Conservation (phyloP, 2,113 vertebrate species). For the Neolamprologus cancellatus region DNA sequence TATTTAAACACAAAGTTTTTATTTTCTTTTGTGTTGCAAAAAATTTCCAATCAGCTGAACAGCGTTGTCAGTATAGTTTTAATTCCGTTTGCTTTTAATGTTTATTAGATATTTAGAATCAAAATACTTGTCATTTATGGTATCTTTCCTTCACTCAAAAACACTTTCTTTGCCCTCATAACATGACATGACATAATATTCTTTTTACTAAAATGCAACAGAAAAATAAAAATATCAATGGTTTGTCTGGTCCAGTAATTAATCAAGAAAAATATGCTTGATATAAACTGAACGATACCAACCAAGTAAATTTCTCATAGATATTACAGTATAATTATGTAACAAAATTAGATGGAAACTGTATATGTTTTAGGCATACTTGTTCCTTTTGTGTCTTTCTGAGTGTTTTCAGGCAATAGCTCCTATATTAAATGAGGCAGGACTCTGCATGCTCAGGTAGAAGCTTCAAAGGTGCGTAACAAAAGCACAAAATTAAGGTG, state of each 20-base stretch:
- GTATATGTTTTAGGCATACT: background rate
- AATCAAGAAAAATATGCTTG: background rate
- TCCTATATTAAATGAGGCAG: background rate
- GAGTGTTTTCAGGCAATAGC: background rate
- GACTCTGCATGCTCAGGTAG: background rate
- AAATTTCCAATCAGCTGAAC: background rate
- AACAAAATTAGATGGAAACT: background rate
- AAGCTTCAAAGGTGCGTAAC: background rate
- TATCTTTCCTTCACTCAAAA: background rate
- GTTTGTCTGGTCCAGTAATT: background rate
- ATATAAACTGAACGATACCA: background rate
- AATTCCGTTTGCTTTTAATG: background rate
- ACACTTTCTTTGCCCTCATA: background rate
- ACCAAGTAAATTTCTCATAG: background rate
- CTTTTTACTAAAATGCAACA: background rate
- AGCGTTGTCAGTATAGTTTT: background rate
- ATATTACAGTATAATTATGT: background rate
- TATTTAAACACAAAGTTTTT: background rate
- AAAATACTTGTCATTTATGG: background rate
- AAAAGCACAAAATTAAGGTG: background rate
- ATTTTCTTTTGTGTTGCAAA: no score
- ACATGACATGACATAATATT: background rate
- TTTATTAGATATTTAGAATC: background rate
- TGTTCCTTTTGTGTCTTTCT: background rate
- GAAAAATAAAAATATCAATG: background rate